phyloP scores from a whole-genome alignment of 2,797 vertebrate genomes.

The Microhierax caerulescens region DNA sequence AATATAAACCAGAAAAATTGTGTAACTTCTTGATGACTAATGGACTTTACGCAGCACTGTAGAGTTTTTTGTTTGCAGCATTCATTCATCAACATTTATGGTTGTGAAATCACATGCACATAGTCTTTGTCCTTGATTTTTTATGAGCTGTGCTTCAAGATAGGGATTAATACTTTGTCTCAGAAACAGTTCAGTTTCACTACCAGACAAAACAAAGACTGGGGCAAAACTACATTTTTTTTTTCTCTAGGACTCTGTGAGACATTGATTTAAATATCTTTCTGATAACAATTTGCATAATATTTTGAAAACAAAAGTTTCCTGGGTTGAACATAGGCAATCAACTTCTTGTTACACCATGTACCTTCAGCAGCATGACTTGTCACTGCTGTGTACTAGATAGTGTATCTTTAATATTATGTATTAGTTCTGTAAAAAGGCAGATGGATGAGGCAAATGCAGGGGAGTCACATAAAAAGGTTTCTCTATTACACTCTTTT shows the following conservation, averaged over 20 bases:
- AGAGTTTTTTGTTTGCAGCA: constrained; percentile 53
- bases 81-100: not conserved
- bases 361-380: not conserved
- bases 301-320: not conserved
- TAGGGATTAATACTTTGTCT: not conserved
- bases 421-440: not conserved
- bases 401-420: not conserved
- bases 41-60: constrained; percentile 18
- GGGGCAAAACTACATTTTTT: not conserved
- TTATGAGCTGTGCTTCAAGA: not conserved
- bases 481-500: not conserved
- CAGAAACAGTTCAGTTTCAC: not conserved
- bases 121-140: not conserved
- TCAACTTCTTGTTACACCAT: not conserved
- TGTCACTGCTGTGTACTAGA: not conserved
- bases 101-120: not conserved
- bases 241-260: not conserved
- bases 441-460: not conserved
- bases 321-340: not conserved
- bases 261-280: not conserved
- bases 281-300: not conserved
- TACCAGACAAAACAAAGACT: not conserved
- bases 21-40: constrained; percentile 9
- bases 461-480: not conserved
- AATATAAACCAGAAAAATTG: constrained; percentile 55